Evolutionary conservation across 2,113 vertebrate species (phyloP).

Genomic region (Pagrus major): DNA sequence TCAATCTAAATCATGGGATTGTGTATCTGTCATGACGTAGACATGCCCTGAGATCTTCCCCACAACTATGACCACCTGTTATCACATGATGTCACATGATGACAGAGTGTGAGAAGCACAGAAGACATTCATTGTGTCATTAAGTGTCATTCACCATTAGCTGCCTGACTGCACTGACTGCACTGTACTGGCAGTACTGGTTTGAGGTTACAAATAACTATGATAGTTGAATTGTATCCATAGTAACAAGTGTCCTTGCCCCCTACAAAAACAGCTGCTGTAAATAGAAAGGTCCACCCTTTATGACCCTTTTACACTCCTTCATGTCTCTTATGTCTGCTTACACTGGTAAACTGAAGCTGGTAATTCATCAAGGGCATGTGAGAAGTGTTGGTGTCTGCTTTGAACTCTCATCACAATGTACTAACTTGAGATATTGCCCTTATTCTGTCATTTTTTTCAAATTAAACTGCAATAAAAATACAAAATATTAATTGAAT

Average conservation of each 20-base stretch:
- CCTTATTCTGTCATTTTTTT: no score
- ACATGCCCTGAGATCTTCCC: no score
- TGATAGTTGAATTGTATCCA: slow-evolving; percentile 26
- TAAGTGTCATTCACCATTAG: background rate
- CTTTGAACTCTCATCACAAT: background rate
- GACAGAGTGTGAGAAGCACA: background rate
- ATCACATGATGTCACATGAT: background rate
- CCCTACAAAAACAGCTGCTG: background rate
- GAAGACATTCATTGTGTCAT: background rate
- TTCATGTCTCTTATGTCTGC: background rate
- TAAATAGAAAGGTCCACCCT: background rate
- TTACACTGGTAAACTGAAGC: background rate
- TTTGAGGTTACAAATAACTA: slow-evolving; percentile 4
- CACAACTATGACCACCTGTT: no score
- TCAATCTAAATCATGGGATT: no score
- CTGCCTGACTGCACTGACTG: background rate
- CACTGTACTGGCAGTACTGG: background rate
- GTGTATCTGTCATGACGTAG: no score
- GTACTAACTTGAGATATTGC: background rate
- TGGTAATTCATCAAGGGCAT: background rate
- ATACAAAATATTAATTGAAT: background rate
- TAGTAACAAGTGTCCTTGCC: slow-evolving; percentile 22
- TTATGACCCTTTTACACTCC: background rate
- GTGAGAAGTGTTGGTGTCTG: background rate
- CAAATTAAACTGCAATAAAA: background rate